Base-by-base conservation (phyloP, 2,888 invertebrate genomes). In the Teleiodes luculella region DNA sequence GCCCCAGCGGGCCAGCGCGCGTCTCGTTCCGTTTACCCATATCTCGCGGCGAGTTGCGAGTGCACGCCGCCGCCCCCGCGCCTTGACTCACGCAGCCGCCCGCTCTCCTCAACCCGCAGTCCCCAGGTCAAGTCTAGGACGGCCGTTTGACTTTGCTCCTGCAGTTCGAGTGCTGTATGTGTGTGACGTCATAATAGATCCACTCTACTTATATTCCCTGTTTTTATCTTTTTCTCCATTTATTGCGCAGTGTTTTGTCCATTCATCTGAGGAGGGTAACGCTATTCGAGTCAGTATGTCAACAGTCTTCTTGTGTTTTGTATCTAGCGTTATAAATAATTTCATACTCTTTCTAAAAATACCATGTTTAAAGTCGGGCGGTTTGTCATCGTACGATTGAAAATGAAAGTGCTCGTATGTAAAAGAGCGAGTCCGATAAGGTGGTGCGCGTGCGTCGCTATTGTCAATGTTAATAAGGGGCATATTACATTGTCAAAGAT, bases 1-100 rank as follows among this genome's bases (percentile, higher is more conserved):
- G 83, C 83, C 85, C 83, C 81, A 77, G 81, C 77, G 72, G n/a
- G n/a, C n/a, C n/a, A n/a, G 78, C 78, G 78, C 76, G 80, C 74
- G 77, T 66, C 78, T 82, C 79, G 87, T 81, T 86, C 84, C 86
- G 86, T 80, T 88, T 86, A 88, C 86, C 88, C 83, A 88, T 84
- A 88, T 89, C 84, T 87, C 83, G 83, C 86, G 83, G 82, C 83
- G 76, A 83, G 76, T 83, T 82, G 82, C 83, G 76, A 83, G 76
- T 83, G 86, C 84, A 86, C 73, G 76, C 78, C 35, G 37, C 74
- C 83, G 76, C 83, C 81, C 79, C 80, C 83, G 76, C 81, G 59
- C 71, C 65, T 68, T 84, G 83, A 85, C 78, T 84, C 85, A 83
- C 78, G 64, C 70, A 66, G 70, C 68, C 76, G 70, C 70, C 66